Evolutionary conservation across 1,140 invertebrate genomes (phyloP).

Genomic region (Sminthurinus signatus): DNA sequence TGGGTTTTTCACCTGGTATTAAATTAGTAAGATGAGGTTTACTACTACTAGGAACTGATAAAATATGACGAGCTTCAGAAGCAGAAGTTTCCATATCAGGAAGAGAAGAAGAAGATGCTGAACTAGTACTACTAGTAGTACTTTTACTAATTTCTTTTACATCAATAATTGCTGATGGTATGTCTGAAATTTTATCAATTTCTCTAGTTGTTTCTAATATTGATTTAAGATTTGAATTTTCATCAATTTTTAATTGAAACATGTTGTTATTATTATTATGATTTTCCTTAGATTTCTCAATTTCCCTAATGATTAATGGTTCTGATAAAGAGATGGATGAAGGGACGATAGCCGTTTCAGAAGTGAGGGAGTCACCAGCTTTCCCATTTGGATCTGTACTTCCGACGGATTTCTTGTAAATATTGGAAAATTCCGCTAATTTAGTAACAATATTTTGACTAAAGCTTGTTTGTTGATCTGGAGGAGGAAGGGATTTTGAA

Average conservation of each 20-base stretch:
- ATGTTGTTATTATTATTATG: too few relatives aligned
- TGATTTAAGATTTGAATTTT: background rate
- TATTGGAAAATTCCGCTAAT: background rate
- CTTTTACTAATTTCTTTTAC: background rate
- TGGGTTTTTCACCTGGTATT: background rate
- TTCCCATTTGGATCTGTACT: background rate
- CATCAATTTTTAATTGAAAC: background rate
- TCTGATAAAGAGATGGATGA: background rate
- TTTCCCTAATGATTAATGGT: too few relatives aligned
- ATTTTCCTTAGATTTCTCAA: too few relatives aligned
- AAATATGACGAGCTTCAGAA: constrained; percentile 5
- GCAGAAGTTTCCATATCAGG: constrained; percentile 16
- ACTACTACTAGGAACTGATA: too few relatives aligned
- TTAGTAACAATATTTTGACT: constrained; percentile 27
- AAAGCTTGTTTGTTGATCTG: constrained; percentile 12
- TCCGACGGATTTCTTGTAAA: background rate
- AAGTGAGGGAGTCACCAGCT: background rate
- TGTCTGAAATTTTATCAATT: background rate
- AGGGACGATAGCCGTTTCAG: background rate
- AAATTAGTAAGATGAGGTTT: too few relatives aligned
- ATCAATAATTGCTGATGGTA: background rate
- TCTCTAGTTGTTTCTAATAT: background rate
- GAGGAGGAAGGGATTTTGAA: background rate
- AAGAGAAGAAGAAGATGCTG: background rate
- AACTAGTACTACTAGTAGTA: background rate